Base-by-base conservation (phyloP, 2,888 invertebrate genomes). In the Pyrochroa serraticornis region DNA sequence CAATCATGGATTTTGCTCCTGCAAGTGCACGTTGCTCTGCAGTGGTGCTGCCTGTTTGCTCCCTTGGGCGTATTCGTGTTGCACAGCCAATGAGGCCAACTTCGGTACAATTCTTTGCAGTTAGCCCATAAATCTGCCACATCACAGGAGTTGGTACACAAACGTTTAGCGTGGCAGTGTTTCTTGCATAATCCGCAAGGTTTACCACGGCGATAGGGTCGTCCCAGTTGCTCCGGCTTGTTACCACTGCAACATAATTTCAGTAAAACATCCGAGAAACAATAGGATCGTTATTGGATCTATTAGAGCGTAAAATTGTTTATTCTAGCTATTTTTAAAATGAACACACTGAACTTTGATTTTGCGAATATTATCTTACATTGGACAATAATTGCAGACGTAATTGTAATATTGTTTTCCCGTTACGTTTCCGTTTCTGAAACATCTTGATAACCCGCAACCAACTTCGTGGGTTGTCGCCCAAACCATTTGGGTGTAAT, bases 401-500 rank as follows among this genome's bases (percentile, higher is more conserved):
- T 92, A 92, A 77, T 89, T 91, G 79, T 85, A 92, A 77, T 87
- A 92, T 79, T 84, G 80, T 78, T 79, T 58, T 82, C 85, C 79
- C 82, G 82, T 8, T 82, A 85, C 31, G 41, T 69, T 69, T 6
- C 48, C 54, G 3, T 85, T 86, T 7, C 83, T 84, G 14, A 78
- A 76, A 73, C 92, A 92, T 71, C 86, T 84, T 13, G 88, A 84
- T 66, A 90, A 81, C 0, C 91, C 91, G 70, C 92, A 92, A 34
- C 92, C 91, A 9, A 92, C 85, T 74, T 88, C 85, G 74, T 91
- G 90, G 12, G 86, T 87, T 2, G 89, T 83, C 7, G 90, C 90
- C 92, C 92, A 92, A 14, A 89, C 90, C 87, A 92, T 86, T 79
- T 92, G 91, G 0, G 91, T 91, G 76, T 91, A 92, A 78, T 92